These are phyloP conservation scores for Eurosta solidaginis DNA, from an alignment of 1,140 invertebrate species.

Conservation along the genomic window DNA sequence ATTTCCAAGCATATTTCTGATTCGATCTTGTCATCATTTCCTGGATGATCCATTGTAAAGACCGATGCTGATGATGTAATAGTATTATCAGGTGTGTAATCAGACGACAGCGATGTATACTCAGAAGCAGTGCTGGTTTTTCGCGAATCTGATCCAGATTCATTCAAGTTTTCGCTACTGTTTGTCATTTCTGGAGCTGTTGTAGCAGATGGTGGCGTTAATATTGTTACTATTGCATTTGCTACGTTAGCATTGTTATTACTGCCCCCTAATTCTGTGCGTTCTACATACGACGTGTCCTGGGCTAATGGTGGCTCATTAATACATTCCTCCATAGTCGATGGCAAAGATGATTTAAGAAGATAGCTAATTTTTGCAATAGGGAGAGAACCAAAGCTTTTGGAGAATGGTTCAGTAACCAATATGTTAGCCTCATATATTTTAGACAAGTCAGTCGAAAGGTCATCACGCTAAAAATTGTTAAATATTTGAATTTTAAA, in stretches of 20 bases:
- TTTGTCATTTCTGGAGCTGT: constrained; percentile 48
- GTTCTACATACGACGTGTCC: background rate
- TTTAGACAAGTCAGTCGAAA: constrained; percentile 57
- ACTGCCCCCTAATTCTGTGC: background rate
- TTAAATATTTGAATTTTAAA: too few relatives aligned
- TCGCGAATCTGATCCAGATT: constrained; percentile 62
- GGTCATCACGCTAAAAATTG: constrained; percentile 61
- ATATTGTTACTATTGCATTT: constrained; percentile 47
- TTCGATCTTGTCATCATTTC: background rate
- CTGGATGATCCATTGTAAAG: background rate
- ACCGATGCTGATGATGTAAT: constrained; percentile 55
- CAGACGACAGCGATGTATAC: constrained; percentile 59
- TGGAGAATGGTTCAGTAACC: background rate
- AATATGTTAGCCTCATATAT: constrained; percentile 47
- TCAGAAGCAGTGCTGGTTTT: constrained; percentile 63
- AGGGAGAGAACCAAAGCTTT: constrained; percentile 25
- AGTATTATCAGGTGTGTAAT: constrained; percentile 63
- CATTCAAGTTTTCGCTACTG: constrained; percentile 60
- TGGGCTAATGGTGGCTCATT: background rate
- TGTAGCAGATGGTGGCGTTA: constrained; percentile 51
- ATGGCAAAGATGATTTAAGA: too few relatives aligned
- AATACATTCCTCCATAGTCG: background rate
- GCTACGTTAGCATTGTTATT: constrained; percentile 33
- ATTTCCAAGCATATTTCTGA: background rate
- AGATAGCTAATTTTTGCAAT: constrained; percentile 33